These are phyloP conservation scores for Chaetodon auriga DNA, from an alignment of 2,113 vertebrate species.

Conservation along the genomic window DNA sequence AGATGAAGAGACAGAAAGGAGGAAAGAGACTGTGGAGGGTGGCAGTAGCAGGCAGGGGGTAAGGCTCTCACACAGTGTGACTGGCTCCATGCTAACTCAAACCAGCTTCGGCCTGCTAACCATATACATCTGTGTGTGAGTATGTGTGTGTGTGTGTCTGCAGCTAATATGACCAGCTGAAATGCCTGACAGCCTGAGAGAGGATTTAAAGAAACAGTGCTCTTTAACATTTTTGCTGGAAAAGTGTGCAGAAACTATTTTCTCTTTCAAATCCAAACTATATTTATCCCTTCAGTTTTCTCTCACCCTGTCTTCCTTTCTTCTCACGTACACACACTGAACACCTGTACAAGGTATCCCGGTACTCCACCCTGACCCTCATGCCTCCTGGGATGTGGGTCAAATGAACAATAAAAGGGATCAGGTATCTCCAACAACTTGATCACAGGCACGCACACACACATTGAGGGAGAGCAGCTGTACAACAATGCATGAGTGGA, in stretches of 20 bases:
- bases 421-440: slow-evolving; percentile 72
- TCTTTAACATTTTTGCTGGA: slow-evolving; percentile 34
- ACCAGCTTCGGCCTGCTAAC: slow-evolving; percentile 83
- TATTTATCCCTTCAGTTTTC: not conserved
- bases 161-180: slow-evolving; percentile 75
- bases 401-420: slow-evolving; percentile 79
- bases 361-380: slow-evolving; percentile 71
- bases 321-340: slow-evolving; percentile 40
- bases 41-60: slow-evolving; percentile 81
- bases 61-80: slow-evolving; percentile 81
- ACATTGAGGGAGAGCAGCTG: slow-evolving; percentile 50
- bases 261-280: not conserved
- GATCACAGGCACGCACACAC: slow-evolving; percentile 47
- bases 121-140: slow-evolving; percentile 77
- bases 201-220: slow-evolving; percentile 75
- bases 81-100: slow-evolving; percentile 85
- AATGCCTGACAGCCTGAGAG: slow-evolving; percentile 65
- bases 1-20: slow-evolving; percentile 45
- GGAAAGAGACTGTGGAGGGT: slow-evolving; percentile 75
- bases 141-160: slow-evolving; percentile 56
- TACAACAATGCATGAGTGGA: slow-evolving; percentile 62
- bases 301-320: not conserved
- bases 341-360: slow-evolving; percentile 71
- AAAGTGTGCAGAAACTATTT: slow-evolving; percentile 10
- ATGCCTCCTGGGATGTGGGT: slow-evolving; percentile 76